Base-by-base conservation (phyloP, 2,888 invertebrate genomes). In the Tineola bisselliella region DNA sequence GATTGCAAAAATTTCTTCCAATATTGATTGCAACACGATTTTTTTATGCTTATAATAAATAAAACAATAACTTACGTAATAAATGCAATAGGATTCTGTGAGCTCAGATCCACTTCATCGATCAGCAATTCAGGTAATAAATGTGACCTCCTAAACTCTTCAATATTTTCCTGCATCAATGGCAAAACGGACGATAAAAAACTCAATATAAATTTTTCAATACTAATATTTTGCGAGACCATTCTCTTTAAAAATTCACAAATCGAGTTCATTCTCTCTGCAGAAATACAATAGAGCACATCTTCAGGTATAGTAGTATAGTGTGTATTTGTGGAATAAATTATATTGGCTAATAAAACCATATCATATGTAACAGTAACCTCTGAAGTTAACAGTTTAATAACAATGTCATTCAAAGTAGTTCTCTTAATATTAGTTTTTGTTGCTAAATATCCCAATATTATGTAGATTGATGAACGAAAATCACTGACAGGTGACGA, bases 381-480 rank as follows among this genome's bases (percentile, higher is more conserved):
- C 63, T 79, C 79, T 0, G 80, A 76, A 8, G 76, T 77, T 5
- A 84, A 64, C 0, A 88, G 65, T 64, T 75, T 81, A 1, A 78
- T 78, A 12, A 90, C 81, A 57, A 95, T 82, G 63, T 90, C 91
- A 38, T 89, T 81, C 0, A 94, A 72, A 0, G 95, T 77, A 12
- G 87, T 88, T 62, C 88, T 81, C 64, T 93, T 86, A 0, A 96
- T 71, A 57, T 82, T 88, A 0, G 90, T 86, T 79, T 92, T 93
- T 0, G 89, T 86, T 0, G 91, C 82, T 12, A 96, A 72, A 70
- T 91, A 92, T 0, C 92, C 91, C 0, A 92, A 75, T 25, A 96
- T 90, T 76, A 95, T 91, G 70, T 92, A 93, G 0, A 91, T 88
- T 0, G 93, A 90, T 0, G 94, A 91, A 67, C 90, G 89, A 74